Evolutionary conservation across 2,888 invertebrate genomes (phyloP), one percentile per base, ranked within the genome.

Genomic region (Rhyacophila evoluta): DNA sequence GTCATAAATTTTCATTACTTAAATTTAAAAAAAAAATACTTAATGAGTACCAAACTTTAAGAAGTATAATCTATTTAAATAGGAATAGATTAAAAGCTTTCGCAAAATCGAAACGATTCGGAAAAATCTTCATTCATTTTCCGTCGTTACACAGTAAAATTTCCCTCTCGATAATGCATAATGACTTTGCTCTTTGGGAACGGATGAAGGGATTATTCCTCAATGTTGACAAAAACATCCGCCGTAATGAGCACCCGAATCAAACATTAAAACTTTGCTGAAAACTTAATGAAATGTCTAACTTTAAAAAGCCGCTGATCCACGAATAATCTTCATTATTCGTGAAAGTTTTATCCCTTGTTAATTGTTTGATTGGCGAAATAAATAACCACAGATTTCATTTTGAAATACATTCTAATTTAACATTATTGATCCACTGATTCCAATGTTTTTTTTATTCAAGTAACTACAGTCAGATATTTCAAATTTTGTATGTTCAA

Each of bases 191-290:
- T 76, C 36, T 72, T 72, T 37, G 6, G 5, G 12, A n/a, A 55
- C 27, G 55, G 67, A 27, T 6, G 15, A 29, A 39, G 75, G 41
- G 71, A 39, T 71, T 41, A 28, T 36, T 33, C 6, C 55, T 55
- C 55, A 55, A 28, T 55, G 76, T 76, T 76, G 27, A 72, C 76
- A 76, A 76, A 76, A 76, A 76, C 76, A 72, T 41, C 72, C 27
- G 27, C 33, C 12, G 37, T 76, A 79, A 75, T 72, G 72, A 79
- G 75, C 67, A 39, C 27, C 71, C 75, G 78, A 75, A 78, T 78
- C 55, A 78, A 74, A 78, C 72, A 78, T 78, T 75, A n/a, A 36
- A 71, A 70, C 75, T 70, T 67, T 74, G 33, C 25, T 55, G 15
- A 10, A 55, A 33, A 55, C 55, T 55, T 12, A 55, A 55, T 55